Evolutionary conservation across 2,797 vertebrate species (phyloP).

Genomic region (Hippopotamyrus pictus): DNA sequence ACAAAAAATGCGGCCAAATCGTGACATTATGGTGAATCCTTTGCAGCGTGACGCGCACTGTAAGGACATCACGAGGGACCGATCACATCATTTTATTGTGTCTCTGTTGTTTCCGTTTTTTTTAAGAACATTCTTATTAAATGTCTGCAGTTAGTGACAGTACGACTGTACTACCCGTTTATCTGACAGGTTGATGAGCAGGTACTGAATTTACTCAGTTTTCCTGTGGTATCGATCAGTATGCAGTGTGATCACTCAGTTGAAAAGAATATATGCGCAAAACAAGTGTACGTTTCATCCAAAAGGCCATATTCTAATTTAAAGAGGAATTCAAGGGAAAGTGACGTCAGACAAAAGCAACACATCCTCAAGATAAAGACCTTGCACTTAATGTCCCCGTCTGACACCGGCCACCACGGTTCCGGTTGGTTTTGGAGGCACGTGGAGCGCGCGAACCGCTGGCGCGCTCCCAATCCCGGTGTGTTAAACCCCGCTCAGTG

Average conservation of each 20-base stretch:
- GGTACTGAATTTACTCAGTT: background rate
- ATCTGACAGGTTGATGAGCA: background rate
- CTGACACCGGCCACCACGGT: background rate
- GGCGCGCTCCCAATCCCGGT: background rate
- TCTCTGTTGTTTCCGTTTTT: background rate
- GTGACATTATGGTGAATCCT: conserved; percentile 9
- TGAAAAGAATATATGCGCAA: background rate
- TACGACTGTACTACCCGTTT: background rate
- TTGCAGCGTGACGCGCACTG: background rate
- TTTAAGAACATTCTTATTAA: background rate
- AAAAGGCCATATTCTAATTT: background rate
- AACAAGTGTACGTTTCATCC: background rate
- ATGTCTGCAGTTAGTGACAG: background rate
- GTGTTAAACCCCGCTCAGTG: background rate
- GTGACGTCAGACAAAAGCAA: too few relatives aligned
- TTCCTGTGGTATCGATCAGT: background rate
- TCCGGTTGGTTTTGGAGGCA: background rate
- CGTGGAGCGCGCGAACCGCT: background rate
- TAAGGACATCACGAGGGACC: background rate
- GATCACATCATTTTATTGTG: background rate
- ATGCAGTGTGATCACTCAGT: background rate
- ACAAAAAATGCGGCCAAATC: background rate
- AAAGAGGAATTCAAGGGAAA: background rate
- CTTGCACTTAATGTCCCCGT: background rate
- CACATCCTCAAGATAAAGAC: background rate